Base-by-base conservation (phyloP, 1,140 invertebrate species). In the Drosophila quadrilineata region DNA sequence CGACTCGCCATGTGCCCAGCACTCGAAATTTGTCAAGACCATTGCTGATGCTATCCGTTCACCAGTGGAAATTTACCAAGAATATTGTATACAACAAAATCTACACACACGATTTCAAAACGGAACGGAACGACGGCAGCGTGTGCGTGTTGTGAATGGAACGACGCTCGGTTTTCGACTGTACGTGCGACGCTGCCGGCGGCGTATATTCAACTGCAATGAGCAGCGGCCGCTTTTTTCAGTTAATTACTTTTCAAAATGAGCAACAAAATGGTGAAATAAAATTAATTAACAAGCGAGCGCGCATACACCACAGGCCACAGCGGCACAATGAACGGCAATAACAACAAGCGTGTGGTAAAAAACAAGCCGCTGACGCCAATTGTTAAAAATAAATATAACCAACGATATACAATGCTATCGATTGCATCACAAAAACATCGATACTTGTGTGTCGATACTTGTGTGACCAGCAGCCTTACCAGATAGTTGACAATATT, bases 11-110 rank as follows among this genome's bases (percentile, higher is more conserved):
- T 88, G 79, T 71, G 87, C 87, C 87, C 87, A 89, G 59, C 85
- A 89, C 75, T 89, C 87, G 48, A 88, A 88, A 77, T 87, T 89
- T 17, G 85, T 89, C 56, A 89, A 70, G 35, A 89, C 85, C 88
- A 89, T 89, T 52, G 62, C 58, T 29, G 49, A 56, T 62, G 59
- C 56, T 65, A 52, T 62, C 53, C 41, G 21, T n/a, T 16, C 28
- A 22, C 56, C 63, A 85, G 43, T 87, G 84, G 84, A 87, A 87
- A 79, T 69, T 87, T 77, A 68, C 84, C 80, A 72, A 79, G 56
- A 64, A 63, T 58, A 26, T 41, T 36, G 17, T 31, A 19, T 65
- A 54, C 38, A 40, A 52, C 46, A 33, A 52, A 65, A 57, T 57
- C 54, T 9, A 29, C 22, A 68, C 56, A 50, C 71, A 58, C 40